phyloP scores from a whole-genome alignment of 2,888 invertebrate genomes.

The Lochmaea capreae region DNA sequence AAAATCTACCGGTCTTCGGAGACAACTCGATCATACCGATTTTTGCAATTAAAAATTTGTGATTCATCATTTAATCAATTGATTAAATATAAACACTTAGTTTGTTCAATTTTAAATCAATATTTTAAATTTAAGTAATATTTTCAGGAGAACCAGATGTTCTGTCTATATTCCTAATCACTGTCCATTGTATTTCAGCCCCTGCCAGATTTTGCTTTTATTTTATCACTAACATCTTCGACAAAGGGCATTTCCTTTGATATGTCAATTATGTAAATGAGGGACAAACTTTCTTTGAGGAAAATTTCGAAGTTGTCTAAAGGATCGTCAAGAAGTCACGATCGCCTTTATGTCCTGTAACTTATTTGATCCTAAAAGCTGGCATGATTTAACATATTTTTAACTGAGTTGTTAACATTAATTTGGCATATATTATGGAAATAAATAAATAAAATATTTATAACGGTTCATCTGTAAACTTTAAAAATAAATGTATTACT shows the following conservation, averaged over 20 bases:
- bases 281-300: slow-evolving; percentile 26
- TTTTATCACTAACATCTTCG: slow-evolving; percentile 16
- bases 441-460: no score
- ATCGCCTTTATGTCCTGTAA: slow-evolving; percentile 8
- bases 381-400: neutral
- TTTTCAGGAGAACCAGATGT: neutral
- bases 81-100: no score
- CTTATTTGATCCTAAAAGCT: neutral
- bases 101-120: no score
- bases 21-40: no score
- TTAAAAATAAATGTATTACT: no score
- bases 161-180: slow-evolving; percentile 3
- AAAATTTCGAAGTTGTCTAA: slow-evolving; percentile 8
- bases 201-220: slow-evolving; percentile 12
- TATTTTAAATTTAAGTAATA: neutral
- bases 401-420: neutral
- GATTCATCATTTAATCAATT: no score
- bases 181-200: slow-evolving; percentile 11
- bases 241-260: slow-evolving; percentile 28
- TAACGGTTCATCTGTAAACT: no score
- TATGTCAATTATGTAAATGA: slow-evolving; percentile 24
- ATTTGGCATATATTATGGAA: no score
- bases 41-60: no score
- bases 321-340: slow-evolving; percentile 30
- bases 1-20: no score